Evolutionary conservation across 2,113 vertebrate genomes (phyloP).

Genomic region (Lagopus muta): DNA sequence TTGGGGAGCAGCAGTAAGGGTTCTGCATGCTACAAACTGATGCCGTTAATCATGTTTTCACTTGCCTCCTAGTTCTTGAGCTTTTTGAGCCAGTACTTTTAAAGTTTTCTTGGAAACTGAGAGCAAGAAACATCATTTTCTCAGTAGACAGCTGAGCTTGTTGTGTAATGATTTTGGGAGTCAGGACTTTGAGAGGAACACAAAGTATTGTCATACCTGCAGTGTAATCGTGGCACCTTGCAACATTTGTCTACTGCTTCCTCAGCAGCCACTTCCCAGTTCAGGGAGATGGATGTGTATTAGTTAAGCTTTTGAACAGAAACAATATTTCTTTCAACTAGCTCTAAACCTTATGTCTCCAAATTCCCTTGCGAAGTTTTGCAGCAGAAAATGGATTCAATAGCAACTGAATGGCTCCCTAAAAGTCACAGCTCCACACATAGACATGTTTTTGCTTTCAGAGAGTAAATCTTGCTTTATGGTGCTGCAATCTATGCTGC

Average conservation of each 20-base stretch:
- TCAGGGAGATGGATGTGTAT: background rate
- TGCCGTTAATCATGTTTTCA: background rate
- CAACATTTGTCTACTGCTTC: background rate
- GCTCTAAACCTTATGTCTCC: background rate
- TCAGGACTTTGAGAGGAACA: background rate
- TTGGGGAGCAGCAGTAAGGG: rapidly evolving
- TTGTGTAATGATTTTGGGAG: background rate
- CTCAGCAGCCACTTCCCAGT: background rate
- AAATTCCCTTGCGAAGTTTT: background rate
- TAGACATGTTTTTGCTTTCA: background rate
- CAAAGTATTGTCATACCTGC: background rate
- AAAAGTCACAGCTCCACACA: background rate
- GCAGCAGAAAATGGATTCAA: background rate
- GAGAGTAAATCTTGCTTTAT: background rate
- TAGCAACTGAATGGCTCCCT: background rate
- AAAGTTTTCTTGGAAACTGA: background rate
- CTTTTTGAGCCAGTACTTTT: background rate
- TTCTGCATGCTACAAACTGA: rapidly evolving
- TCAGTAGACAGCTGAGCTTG: background rate
- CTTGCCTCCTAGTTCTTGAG: background rate
- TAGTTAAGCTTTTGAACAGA: background rate
- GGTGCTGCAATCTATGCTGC: background rate
- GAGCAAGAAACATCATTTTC: background rate
- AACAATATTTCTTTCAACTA: background rate
- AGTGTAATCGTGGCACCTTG: background rate